phyloP scores from a whole-genome alignment of 2,113 vertebrate species.

The Ginglymostoma cirratum region DNA sequence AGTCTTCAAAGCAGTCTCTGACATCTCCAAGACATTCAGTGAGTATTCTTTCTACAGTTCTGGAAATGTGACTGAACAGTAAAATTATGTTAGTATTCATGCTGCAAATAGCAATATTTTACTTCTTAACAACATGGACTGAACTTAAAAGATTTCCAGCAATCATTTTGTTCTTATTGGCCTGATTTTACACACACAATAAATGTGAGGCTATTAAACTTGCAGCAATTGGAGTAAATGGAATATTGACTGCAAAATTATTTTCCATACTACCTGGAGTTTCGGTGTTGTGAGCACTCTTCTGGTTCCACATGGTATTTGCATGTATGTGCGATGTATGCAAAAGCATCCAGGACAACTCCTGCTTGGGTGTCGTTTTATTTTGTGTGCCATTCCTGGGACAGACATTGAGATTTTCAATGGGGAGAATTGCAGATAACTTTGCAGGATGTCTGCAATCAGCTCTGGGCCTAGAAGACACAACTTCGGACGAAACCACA shows the following conservation, averaged over 20 bases:
- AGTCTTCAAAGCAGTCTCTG: constrained; percentile 95
- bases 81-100: neutral
- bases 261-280: neutral
- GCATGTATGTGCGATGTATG: neutral
- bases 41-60: constrained; percentile 55
- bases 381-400: no score
- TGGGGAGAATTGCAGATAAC: neutral
- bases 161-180: neutral
- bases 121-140: neutral
- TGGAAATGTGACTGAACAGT: no score
- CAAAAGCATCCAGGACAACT: neutral
- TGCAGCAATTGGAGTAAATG: neutral
- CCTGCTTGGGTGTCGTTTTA: neutral
- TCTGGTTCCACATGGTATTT: neutral
- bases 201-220: neutral
- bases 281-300: neutral
- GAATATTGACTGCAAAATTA: no score
- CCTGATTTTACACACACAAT: neutral
- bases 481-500: neutral
- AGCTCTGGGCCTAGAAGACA: neutral
- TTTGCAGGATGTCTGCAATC: neutral
- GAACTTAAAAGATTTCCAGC: neutral
- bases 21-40: constrained; percentile 99
- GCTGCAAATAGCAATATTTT: neutral
- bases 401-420: no score